Conservation (phyloP, 2,797 vertebrate species). For the Emys orbicularis region DNA sequence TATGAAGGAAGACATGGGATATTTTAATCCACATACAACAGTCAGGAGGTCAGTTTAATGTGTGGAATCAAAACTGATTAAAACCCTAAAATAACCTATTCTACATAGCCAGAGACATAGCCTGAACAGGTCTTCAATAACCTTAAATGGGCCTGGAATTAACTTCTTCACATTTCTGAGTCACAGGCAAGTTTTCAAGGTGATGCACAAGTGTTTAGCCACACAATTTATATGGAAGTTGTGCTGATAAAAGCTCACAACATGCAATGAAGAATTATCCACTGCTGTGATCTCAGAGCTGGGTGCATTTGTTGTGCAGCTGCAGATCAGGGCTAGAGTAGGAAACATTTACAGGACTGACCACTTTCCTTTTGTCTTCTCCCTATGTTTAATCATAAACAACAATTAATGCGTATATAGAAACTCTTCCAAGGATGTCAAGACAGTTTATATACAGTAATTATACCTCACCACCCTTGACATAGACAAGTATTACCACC, state of each 20-base stretch:
- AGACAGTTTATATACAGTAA: neutral
- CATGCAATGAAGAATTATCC: neutral
- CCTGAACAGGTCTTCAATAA: too few species aligned
- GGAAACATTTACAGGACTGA: neutral
- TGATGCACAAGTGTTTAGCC: conserved; percentile 8
- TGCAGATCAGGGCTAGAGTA: neutral
- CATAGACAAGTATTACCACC: conserved; percentile 2
- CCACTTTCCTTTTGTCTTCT: neutral
- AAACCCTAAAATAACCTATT: conserved; percentile 64
- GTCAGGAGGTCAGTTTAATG: conserved; percentile 17
- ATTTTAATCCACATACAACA: neutral
- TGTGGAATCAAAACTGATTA: neutral
- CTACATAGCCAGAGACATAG: conserved; percentile 50
- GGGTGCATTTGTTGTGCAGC: rapidly evolving
- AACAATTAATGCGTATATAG: neutral
- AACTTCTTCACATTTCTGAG: neutral
- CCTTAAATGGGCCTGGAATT: conserved; percentile 35
- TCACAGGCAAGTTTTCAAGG: neutral
- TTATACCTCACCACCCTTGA: neutral
- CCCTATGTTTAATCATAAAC: neutral
- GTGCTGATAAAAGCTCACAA: neutral
- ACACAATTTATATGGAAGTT: neutral
- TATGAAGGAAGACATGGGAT: conserved; percentile 42
- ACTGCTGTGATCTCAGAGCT: neutral
- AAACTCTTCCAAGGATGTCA: neutral